Evolutionary conservation across 2,888 invertebrate species (phyloP).

Genomic region (Apocheima hispidaria): DNA sequence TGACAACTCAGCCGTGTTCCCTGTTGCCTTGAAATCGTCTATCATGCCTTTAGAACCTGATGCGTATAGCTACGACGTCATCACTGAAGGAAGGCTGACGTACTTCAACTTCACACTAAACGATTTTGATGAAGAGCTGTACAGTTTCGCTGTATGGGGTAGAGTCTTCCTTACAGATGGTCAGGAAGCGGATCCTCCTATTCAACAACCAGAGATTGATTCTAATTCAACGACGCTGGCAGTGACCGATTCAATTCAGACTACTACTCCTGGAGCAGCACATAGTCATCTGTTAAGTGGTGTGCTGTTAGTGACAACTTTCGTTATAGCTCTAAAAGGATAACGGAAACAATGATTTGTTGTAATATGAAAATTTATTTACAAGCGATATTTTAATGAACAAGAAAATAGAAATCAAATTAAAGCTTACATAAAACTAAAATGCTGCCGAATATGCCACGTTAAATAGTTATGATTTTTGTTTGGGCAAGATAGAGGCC

Average conservation of each 20-base stretch:
- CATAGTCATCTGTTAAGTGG: conserved; percentile 35
- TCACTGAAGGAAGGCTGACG: conserved; percentile 40
- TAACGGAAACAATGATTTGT: background rate
- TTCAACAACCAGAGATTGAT: conserved; percentile 31
- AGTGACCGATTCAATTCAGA: conserved; percentile 1
- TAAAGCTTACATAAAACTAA: too few species aligned
- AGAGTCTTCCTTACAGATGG: conserved; percentile 79
- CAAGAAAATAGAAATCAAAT: too few species aligned
- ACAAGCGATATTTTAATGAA: too few species aligned
- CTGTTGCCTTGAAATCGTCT: conserved; percentile 77
- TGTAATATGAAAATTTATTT: too few species aligned
- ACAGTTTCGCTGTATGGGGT: conserved; percentile 84
- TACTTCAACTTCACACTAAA: conserved; percentile 56
- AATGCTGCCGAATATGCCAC: too few species aligned
- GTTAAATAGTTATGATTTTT: too few species aligned
- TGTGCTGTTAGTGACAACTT: conserved; percentile 35
- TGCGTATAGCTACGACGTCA: conserved; percentile 59
- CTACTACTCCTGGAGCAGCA: conserved; percentile 30
- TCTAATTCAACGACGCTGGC: background rate
- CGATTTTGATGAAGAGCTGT: conserved; percentile 63
- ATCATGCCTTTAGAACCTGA: conserved; percentile 79
- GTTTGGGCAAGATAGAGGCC: too few species aligned
- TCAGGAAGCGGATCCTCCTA: conserved; percentile 57
- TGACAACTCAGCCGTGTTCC: conserved; percentile 73
- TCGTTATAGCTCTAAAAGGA: conserved; percentile 13